Evolutionary conservation across 2,113 vertebrate genomes (phyloP).

Genomic region (Vulpes vulpes): DNA sequence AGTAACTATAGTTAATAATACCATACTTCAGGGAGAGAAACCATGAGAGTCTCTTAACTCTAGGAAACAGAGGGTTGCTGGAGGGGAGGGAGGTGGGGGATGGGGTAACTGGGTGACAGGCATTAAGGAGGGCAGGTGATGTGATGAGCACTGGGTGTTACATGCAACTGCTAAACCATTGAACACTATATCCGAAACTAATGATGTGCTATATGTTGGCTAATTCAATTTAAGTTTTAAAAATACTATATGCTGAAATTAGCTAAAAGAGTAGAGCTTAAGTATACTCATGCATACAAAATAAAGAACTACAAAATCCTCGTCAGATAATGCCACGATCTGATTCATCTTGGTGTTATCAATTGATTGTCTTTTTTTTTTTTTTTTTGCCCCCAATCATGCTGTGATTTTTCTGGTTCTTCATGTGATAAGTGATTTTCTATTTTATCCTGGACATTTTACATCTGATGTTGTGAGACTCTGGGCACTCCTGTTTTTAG

Average conservation of each 20-base stretch:
- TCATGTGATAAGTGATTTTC: conserved; percentile 33
- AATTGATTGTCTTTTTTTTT: not conserved
- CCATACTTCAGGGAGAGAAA: not conserved
- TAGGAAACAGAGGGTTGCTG: too few relatives aligned
- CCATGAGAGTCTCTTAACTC: too few relatives aligned
- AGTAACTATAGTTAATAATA: not conserved
- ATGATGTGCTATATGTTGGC: too few relatives aligned
- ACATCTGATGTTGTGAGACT: conserved; percentile 29
- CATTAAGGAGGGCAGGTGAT: too few relatives aligned
- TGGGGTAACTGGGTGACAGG: too few relatives aligned
- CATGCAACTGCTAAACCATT: too few relatives aligned
- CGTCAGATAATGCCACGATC: conserved; percentile 48
- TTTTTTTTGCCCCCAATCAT: not conserved
- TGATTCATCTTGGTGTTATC: conserved; percentile 58
- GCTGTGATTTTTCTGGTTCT: conserved; percentile 37
- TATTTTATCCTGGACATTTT: conserved; percentile 19
- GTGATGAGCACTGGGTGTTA: too few relatives aligned
- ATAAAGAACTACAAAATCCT: not conserved
- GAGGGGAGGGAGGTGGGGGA: too few relatives aligned
- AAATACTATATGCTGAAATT: not conserved
- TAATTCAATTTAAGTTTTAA: too few relatives aligned
- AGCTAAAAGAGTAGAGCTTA: not conserved
- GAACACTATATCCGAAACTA: too few relatives aligned
- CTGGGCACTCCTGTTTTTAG: not conserved
- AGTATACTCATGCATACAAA: not conserved